Conservation (phyloP, 2,888 invertebrate genomes). For the Lacanobia wlatinum region DNA sequence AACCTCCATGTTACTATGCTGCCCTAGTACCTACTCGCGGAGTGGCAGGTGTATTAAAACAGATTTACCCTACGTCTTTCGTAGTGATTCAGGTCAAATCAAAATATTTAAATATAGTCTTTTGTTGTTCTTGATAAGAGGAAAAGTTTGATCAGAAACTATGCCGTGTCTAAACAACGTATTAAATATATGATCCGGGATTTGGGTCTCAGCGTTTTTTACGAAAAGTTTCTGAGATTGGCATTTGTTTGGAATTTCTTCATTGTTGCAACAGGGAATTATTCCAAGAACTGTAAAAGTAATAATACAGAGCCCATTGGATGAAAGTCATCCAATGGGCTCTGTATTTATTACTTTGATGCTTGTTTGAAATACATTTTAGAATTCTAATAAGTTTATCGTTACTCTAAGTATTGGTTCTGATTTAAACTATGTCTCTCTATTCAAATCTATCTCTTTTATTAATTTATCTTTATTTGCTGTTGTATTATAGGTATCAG, state of each 20-base stretch:
- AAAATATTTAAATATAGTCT: slow-evolving; percentile 26
- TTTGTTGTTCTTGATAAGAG: slow-evolving; percentile 15
- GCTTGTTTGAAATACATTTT: neutral
- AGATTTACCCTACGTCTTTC: slow-evolving; percentile 9
- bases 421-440: neutral
- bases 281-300: slow-evolving; percentile 24
- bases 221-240: slow-evolving; percentile 27
- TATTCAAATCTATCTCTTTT: neutral
- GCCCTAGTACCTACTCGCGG: neutral
- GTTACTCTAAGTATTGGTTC: neutral
- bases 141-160: slow-evolving; percentile 25
- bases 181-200: slow-evolving; percentile 34
- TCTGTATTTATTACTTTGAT: slow-evolving; percentile 5
- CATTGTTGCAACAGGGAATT: slow-evolving; percentile 33
- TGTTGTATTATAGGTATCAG: neutral
- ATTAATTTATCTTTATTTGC: neutral
- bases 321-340: neutral
- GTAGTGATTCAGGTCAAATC: slow-evolving; percentile 11
- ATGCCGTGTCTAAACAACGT: slow-evolving; percentile 32
- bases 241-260: slow-evolving; percentile 41
- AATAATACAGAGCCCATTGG: too few species aligned
- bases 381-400: neutral
- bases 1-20: slow-evolving; percentile 6
- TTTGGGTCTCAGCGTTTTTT: slow-evolving; percentile 26
- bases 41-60: slow-evolving; percentile 29